Percentiles rank a stretch among this genome's conserved stretches.
Conservation (phyloP, 2,888 invertebrate genomes). For the Hirtodrosophila trivittata region DNA sequence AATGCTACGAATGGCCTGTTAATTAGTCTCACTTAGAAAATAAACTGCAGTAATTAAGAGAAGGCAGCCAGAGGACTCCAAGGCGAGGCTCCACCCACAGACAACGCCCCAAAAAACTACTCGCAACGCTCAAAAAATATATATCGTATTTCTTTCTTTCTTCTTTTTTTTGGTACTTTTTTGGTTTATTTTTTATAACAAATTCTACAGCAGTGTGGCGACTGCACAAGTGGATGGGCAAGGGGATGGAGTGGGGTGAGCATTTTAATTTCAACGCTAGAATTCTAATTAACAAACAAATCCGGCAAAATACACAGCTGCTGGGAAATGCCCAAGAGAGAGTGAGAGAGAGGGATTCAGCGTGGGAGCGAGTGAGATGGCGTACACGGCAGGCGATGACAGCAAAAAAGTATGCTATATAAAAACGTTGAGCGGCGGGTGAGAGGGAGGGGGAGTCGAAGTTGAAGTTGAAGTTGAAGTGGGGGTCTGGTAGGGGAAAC, state of each 20-base stretch:
- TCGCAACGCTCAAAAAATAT: constrained; percentile 9
- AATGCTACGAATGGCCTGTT: constrained; percentile 80
- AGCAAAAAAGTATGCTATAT: constrained; percentile 69
- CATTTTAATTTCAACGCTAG: constrained; percentile 81
- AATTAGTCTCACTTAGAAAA: constrained; percentile 84
- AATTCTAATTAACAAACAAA: constrained; percentile 84
- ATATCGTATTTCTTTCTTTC: neutral
- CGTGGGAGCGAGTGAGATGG: constrained; percentile 8
- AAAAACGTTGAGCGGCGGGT: constrained; percentile 36
- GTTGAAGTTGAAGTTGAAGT: constrained; percentile 1
- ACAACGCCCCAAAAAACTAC: constrained; percentile 47
- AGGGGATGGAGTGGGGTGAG: constrained; percentile 33
- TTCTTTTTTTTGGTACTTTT: neutral
- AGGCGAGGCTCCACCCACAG: constrained; percentile 42
- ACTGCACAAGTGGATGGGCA: neutral
- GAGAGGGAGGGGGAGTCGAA: neutral
- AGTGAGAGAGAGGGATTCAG: constrained; percentile 24
- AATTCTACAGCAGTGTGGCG: constrained; percentile 5
- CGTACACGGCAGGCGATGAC: constrained; percentile 17
- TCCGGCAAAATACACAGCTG: constrained; percentile 74
- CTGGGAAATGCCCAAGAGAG: constrained; percentile 41
- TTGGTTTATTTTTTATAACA: constrained; percentile 9
- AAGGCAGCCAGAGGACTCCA: constrained; percentile 49
- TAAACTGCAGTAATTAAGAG: constrained; percentile 84
- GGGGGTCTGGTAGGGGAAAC: neutral